Evolutionary conservation across 2,113 vertebrate genomes (phyloP).

Genomic region (Brachyhypopomus gauderio): DNA sequence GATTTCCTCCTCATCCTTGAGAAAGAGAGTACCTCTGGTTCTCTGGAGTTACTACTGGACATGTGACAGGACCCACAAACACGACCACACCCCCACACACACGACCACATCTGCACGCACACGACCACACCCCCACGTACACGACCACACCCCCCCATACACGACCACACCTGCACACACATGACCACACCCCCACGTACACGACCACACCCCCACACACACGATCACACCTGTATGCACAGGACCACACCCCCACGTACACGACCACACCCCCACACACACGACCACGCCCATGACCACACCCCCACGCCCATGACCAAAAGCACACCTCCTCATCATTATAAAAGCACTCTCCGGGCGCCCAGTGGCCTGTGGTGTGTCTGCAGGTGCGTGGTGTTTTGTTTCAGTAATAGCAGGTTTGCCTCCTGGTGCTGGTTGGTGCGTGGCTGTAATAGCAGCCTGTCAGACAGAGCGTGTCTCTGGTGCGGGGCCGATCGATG

Average conservation of each 20-base stretch:
- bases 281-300: too few relatives aligned
- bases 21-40: too few relatives aligned
- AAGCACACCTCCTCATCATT: background rate
- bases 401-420: conserved; percentile 41
- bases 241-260: too few relatives aligned
- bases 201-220: background rate
- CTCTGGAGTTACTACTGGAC: conserved; percentile 31
- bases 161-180: too few relatives aligned
- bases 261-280: too few relatives aligned
- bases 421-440: conserved; percentile 29
- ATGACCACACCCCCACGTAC: too few relatives aligned
- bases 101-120: too few relatives aligned
- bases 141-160: too few relatives aligned
- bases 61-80: background rate
- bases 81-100: too few relatives aligned
- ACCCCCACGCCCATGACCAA: too few relatives aligned
- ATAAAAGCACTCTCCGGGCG: background rate
- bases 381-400: conserved; percentile 33
- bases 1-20: conserved; percentile 22
- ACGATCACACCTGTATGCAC: too few relatives aligned
- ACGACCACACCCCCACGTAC: too few relatives aligned
- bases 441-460: conserved; percentile 37
- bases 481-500: conserved; percentile 39
- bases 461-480: conserved; percentile 44
- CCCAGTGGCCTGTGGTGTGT: background rate